Evolutionary conservation across 2,797 vertebrate species (phyloP).

Genomic region (Dallia pectoralis): DNA sequence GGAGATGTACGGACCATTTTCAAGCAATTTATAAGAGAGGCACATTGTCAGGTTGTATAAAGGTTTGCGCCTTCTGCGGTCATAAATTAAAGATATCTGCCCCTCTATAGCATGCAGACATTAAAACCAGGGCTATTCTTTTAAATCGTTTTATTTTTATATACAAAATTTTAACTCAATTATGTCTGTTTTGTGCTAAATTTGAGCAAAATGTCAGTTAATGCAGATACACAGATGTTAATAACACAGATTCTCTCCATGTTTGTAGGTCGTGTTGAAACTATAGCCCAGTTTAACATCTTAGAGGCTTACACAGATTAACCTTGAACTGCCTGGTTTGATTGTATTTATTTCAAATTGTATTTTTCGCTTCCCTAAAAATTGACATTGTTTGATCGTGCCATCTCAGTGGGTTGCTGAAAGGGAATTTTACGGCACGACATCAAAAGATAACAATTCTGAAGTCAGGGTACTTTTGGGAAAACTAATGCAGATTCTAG

Average conservation of each 20-base stretch:
- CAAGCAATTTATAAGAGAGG: background rate
- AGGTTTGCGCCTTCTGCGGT: background rate
- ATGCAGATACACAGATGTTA: background rate
- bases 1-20: background rate
- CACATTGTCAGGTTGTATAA: background rate
- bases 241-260: background rate
- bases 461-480: background rate
- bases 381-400: conserved; percentile 34
- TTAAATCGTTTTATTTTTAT: too few species aligned
- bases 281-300: background rate
- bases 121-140: background rate
- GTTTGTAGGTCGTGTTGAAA: background rate
- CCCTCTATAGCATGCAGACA: background rate
- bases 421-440: conserved; percentile 22
- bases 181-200: background rate
- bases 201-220: background rate
- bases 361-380: conserved; percentile 36
- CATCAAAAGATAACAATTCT: background rate
- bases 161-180: background rate
- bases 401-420: conserved; percentile 29
- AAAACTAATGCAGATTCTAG: background rate
- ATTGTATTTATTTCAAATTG: too few species aligned
- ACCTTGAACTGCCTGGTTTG: background rate
- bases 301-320: background rate
- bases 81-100: background rate